Evolutionary conservation across 2,797 vertebrate species (phyloP).

Genomic region (Coccyzus lansbergi): DNA sequence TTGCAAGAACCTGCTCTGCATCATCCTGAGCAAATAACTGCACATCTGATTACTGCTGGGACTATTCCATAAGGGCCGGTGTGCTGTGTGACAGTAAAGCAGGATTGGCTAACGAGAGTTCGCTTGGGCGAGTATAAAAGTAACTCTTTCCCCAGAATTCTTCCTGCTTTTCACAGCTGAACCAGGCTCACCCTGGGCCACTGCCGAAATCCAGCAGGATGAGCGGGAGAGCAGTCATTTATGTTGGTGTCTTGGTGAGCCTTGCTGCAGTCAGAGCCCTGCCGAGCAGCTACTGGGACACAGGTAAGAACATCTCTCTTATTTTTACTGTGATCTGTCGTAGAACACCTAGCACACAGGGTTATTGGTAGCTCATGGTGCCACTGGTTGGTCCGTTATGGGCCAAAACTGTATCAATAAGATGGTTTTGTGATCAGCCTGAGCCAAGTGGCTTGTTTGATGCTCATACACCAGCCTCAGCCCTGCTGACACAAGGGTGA

Average conservation of each 20-base stretch:
- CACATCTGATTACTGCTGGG: background rate
- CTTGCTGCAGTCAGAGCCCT: slow-evolving; percentile 37
- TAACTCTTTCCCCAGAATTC: background rate
- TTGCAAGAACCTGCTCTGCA: background rate
- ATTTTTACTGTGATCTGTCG: background rate
- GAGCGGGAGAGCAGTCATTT: slow-evolving; percentile 26
- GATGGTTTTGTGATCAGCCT: background rate
- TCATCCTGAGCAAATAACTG: slow-evolving; percentile 30
- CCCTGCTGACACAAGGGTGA: background rate
- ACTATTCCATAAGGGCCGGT: background rate
- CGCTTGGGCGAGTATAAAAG: slow-evolving; percentile 45
- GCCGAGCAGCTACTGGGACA: slow-evolving; percentile 26
- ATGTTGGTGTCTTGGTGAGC: slow-evolving; percentile 34
- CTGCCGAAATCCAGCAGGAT: slow-evolving; percentile 25
- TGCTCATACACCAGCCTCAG: background rate
- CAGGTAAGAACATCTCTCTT: slow-evolving; percentile 58
- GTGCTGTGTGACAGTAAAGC: background rate
- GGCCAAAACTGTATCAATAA: too few species aligned
- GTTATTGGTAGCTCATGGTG: background rate
- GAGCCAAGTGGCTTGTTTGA: background rate
- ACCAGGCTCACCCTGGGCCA: background rate
- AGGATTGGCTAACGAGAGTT: slow-evolving; percentile 67
- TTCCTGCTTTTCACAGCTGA: slow-evolving; percentile 21
- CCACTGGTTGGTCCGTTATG: background rate
- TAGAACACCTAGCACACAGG: rapidly evolving